Evolutionary conservation across 2,888 invertebrate genomes (phyloP).

Genomic region (Melipona beecheii): DNA sequence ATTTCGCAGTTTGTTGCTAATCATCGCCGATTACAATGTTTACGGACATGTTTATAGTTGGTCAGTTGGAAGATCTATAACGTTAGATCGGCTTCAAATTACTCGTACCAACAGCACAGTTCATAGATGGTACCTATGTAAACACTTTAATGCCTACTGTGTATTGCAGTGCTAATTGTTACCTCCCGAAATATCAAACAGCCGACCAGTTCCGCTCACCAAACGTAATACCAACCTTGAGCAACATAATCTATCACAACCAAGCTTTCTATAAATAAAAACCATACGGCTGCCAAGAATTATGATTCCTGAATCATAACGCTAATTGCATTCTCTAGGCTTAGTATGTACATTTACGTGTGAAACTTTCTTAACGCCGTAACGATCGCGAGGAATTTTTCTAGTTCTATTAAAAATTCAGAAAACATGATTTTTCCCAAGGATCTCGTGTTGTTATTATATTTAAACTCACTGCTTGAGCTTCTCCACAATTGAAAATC

Average conservation of each 20-base stretch:
- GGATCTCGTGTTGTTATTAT: too few relatives aligned
- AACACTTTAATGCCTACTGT: slow-evolving; percentile 10
- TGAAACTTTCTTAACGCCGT: too few relatives aligned
- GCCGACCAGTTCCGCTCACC: slow-evolving; percentile 4
- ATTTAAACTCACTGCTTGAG: too few relatives aligned
- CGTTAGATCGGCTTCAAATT: slow-evolving; percentile 24
- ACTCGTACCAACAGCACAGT: slow-evolving; percentile 20
- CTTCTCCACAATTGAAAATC: too few relatives aligned
- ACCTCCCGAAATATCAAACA: slow-evolving; percentile 24
- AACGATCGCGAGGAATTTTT: too few relatives aligned
- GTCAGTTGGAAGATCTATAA: slow-evolving; percentile 10
- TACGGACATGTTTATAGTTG: neutral
- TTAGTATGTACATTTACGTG: neutral
- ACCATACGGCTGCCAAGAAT: too few relatives aligned
- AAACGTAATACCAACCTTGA: neutral
- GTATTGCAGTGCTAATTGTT: slow-evolving; percentile 17
- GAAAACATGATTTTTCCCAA: too few relatives aligned
- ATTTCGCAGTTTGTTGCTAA: slow-evolving; percentile 17
- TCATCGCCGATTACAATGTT: slow-evolving; percentile 13
- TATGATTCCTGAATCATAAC: neutral
- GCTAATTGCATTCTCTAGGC: too few relatives aligned
- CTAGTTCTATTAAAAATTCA: too few relatives aligned
- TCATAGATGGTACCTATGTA: slow-evolving; percentile 24
- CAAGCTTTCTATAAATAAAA: too few relatives aligned
- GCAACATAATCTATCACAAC: too few relatives aligned